Base-by-base conservation (phyloP, 2,797 vertebrate species). In the Toxotes lorentzi region DNA sequence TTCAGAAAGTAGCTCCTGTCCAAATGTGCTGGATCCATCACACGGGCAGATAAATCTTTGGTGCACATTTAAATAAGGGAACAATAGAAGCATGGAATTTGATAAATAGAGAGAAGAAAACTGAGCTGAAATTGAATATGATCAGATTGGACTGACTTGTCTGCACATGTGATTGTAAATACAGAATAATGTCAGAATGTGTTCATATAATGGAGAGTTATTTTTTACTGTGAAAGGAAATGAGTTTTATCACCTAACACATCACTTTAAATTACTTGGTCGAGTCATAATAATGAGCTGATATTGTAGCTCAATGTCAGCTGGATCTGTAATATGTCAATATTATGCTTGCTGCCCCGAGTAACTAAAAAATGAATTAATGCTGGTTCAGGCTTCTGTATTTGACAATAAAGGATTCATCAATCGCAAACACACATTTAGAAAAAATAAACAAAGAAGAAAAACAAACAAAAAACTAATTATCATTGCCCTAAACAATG, bases 21-120 rank as follows among this genome's bases (percentile, higher is more conserved):
- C 81, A 87, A 91, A 81, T 85, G 82, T 80, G 82, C 85, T 85
- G 86, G 79, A 85, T 76, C 81, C 82, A 71, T 82, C 82, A 60
- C 73, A 45, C 27, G 16, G 64, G 27, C 79, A 47, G 77, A 84
- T 73, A 75, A 79, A 74, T 71, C 67, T 67, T 16, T 80, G 82
- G 87, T 82, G 65, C 69, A 60, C 56, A 60, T 53, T 30, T 7
- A 40, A 68, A 69, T 54, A 19, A 56, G 70, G 57, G 72, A 54
- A 65, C 58, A 74, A 68, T 19, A 63, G 57, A 79, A 79, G 50
- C 10, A 0, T 2, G 40, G 72, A 73, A 51, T 70, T 70, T 71
- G 32, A 60, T 17, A 58, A 69, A 71, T 34, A 35, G 45, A 70
- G 65, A 53, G 47, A 58, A 73, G 78, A 73, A 74, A 50, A 10